Conservation (phyloP, 2,888 invertebrate genomes). For the Cryptosula pallasiana region DNA sequence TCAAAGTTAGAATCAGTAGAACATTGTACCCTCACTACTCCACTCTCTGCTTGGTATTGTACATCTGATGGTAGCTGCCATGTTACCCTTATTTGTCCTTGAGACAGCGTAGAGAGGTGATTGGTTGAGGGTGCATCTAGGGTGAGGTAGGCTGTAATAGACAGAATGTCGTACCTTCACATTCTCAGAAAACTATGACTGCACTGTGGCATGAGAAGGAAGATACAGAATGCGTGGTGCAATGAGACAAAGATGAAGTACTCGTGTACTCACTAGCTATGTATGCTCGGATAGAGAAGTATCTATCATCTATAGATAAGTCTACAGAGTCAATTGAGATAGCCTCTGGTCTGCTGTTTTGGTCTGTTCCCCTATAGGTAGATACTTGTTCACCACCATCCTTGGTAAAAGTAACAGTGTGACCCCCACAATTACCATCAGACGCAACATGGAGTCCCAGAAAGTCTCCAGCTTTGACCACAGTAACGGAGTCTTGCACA, state of each 20-base stretch:
- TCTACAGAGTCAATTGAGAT: background rate
- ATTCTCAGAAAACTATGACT: too few relatives aligned
- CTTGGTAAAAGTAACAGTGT: background rate
- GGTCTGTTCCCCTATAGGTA: background rate
- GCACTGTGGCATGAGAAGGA: too few relatives aligned
- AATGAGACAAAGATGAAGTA: too few relatives aligned
- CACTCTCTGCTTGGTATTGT: background rate
- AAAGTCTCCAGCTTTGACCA: background rate
- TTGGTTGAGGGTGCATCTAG: background rate
- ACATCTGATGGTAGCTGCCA: background rate
- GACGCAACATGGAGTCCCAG: background rate
- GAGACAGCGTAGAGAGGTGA: background rate
- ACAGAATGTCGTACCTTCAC: too few relatives aligned
- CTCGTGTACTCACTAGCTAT: background rate
- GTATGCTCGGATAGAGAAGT: background rate
- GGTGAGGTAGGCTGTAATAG: background rate
- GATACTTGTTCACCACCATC: background rate
- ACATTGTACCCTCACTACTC: background rate
- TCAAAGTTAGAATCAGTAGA: background rate
- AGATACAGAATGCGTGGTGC: too few relatives aligned
- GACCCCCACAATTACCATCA: background rate
- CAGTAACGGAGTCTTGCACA: conserved; percentile 5
- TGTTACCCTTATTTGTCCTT: background rate
- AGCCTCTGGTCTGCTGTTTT: background rate
- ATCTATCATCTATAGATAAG: background rate